phyloP scores from a whole-genome alignment of 2,113 vertebrate species.

The Poeciliopsis prolifica region DNA sequence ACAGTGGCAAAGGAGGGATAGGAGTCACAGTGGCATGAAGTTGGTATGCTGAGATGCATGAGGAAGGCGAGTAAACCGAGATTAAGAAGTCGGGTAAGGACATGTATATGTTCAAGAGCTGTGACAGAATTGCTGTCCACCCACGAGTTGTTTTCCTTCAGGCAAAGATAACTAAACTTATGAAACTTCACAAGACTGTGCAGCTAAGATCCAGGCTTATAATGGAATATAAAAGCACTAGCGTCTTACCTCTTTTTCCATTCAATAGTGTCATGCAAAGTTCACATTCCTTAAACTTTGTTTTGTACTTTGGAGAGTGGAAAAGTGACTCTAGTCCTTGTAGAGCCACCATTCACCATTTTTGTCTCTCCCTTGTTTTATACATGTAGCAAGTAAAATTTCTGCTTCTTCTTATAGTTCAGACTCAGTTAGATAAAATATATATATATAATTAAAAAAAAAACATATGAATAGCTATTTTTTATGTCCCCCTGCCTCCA shows the following conservation, averaged over 20 bases:
- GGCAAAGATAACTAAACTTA: slow-evolving; percentile 10
- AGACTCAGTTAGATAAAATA: background rate
- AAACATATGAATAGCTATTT: background rate
- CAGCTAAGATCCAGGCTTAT: slow-evolving; percentile 12
- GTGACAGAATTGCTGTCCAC: slow-evolving; percentile 30
- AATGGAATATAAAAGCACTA: slow-evolving; percentile 5
- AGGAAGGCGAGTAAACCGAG: slow-evolving; percentile 76
- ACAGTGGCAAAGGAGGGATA: slow-evolving; percentile 42
- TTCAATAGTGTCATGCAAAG: background rate
- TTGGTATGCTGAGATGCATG: slow-evolving; percentile 65
- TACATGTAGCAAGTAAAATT: background rate
- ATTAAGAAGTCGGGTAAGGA: slow-evolving; percentile 81
- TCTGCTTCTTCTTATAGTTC: background rate
- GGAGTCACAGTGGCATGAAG: slow-evolving; percentile 61
- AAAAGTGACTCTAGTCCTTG: background rate
- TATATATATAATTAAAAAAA: background rate
- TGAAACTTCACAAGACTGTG: slow-evolving; percentile 26
- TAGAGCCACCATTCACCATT: too few relatives aligned
- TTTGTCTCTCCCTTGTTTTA: background rate
- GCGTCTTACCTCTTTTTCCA: slow-evolving; percentile 14
- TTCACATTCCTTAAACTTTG: background rate
- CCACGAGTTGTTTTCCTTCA: slow-evolving; percentile 16
- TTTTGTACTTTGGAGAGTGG: background rate
- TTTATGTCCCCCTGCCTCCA: too few relatives aligned
- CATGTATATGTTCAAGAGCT: slow-evolving; percentile 62